Percentiles rank a stretch among this genome's conserved stretches.
Conservation (phyloP, 2,888 invertebrate genomes). For the Eurytoma adleriae region DNA sequence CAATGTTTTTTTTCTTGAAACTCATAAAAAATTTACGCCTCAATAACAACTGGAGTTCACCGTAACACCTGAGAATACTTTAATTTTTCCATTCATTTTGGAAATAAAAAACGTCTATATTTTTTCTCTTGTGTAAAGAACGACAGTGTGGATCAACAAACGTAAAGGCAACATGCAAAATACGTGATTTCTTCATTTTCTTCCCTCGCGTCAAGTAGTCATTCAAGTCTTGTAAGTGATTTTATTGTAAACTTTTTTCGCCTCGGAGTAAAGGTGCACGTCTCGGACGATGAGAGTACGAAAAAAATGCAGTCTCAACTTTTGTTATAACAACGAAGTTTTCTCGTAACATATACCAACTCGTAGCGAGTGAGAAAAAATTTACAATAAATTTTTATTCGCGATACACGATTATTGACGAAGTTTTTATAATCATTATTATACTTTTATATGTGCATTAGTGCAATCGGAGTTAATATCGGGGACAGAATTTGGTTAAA, state of each 20-base stretch:
- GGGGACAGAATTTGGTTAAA: background rate
- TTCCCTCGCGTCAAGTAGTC: background rate
- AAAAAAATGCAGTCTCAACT: background rate
- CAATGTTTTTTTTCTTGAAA: too few species aligned
- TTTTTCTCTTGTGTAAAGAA: too few species aligned
- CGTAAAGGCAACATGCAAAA: background rate
- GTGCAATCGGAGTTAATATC: background rate
- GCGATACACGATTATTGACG: background rate
- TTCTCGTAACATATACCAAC: background rate
- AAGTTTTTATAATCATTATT: background rate
- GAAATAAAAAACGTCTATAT: too few species aligned
- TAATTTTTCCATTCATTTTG: too few species aligned
- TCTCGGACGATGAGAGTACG: background rate
- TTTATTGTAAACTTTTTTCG: slow-evolving; percentile 4
- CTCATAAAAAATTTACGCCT: too few species aligned
- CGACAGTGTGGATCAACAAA: too few species aligned
- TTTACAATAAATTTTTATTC: slow-evolving; percentile 5
- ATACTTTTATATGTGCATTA: background rate
- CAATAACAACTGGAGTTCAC: too few species aligned
- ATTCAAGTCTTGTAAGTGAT: background rate
- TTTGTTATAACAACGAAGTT: background rate
- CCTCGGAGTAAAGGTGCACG: background rate
- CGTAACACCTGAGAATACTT: too few species aligned
- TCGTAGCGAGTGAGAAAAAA: background rate
- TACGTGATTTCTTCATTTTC: slow-evolving; percentile 2